Base-by-base conservation (phyloP, 2,797 vertebrate species). In the Artibeus lituratus region DNA sequence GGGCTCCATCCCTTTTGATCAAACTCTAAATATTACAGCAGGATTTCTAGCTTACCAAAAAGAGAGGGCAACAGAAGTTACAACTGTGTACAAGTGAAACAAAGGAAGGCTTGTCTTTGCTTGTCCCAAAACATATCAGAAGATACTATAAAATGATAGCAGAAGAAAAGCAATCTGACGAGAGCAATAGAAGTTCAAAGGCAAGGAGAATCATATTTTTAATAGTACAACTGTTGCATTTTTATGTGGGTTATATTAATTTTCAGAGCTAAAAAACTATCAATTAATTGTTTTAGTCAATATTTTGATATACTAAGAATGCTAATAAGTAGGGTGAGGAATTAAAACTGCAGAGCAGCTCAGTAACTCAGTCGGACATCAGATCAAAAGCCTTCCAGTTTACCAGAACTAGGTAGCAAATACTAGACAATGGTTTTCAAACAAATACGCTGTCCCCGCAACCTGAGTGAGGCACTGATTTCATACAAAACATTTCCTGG, bases 191-290 rank as follows among this genome's bases (percentile, higher is more conserved):
- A 95, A 84, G 18, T 0, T 59, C 32, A 67, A 86, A 77, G 42
- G 72, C 3, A 78, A 77, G 39, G 10, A 81, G 4, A 94, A 59
- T 49, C 39, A 18, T 21, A 80, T 89, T 91, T 77, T 74, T 51
- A 91, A 67, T 26, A 93, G 37, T 44, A 53, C 10, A 84, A 67
- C 7, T 65, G 22, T 76, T 65, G 4, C 7, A 67, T 89, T 82
- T 96, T 96, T 86, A 91, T 90, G 26, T 53, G n/a, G 15, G 14
- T 26, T 78, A 51, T 49, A 67, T 62, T 73, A 74, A 22, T 94
- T 83, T 87, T 88, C 72, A 91, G 39, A 73, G 76, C 87, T 91
- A 51, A 57, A 82, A 92, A 89, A 76, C 22, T 91, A 74, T 72
- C 51, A 24, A 12, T 42, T 67, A 53, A 47, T 53, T 53, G 51